These are phyloP conservation scores for Actinemys pallida DNA, from an alignment of 2,113 vertebrate species.

Conservation along the genomic window DNA sequence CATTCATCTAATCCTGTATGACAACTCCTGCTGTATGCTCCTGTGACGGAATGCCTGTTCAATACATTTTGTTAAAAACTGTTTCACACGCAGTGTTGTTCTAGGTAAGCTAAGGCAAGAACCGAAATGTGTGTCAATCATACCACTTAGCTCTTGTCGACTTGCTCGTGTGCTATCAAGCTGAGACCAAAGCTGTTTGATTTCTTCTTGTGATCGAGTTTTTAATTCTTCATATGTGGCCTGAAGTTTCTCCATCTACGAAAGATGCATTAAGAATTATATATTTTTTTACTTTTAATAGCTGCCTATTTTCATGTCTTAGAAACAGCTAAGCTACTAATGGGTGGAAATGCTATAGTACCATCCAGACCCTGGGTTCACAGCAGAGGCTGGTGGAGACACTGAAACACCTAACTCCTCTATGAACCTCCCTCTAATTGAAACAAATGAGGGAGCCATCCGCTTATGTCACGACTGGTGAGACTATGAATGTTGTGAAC, in stretches of 20 bases:
- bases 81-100: rapidly evolving
- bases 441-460: background rate
- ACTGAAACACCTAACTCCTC: background rate
- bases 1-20: too few species aligned
- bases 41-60: background rate
- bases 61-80: background rate
- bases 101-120: background rate
- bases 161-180: conserved; percentile 83
- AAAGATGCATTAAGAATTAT: background rate
- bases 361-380: background rate
- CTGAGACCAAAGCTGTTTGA: conserved; percentile 86
- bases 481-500: background rate
- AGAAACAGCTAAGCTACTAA: background rate
- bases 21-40: background rate
- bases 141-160: conserved; percentile 88
- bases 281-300: background rate
- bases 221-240: conserved; percentile 77
- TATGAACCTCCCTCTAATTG: background rate
- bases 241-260: conserved; percentile 82
- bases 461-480: background rate
- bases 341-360: background rate
- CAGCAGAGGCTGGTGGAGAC: background rate
- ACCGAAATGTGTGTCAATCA: background rate
- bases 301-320: background rate
- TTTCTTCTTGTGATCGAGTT: conserved; percentile 84